Conservation (phyloP, 2,797 vertebrate species). For the Babyrousa celebensis region DNA sequence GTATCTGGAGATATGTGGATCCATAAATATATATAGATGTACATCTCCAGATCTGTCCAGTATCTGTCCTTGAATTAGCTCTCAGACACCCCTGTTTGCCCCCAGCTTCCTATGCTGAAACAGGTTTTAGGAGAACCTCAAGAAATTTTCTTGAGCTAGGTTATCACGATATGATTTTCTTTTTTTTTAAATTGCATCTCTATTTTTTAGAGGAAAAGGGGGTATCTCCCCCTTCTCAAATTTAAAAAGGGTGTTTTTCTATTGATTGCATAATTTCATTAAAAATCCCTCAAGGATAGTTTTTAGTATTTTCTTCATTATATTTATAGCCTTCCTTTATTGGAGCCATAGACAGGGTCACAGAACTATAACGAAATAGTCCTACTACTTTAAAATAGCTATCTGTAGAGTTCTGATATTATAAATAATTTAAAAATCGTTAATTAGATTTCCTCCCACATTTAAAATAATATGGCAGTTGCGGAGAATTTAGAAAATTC, state of each 20-base stretch:
- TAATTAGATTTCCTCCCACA: background rate
- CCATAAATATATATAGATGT: background rate
- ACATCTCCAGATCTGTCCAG: too few species aligned
- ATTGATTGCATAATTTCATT: constrained; percentile 49
- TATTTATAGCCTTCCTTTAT: constrained; percentile 23
- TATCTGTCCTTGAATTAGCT: too few species aligned
- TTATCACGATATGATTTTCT: background rate
- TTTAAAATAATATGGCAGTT: constrained; percentile 24
- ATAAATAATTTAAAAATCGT: constrained; percentile 51
- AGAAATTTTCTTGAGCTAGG: background rate
- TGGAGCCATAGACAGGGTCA: background rate
- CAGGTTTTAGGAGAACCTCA: background rate
- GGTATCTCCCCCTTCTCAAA: background rate
- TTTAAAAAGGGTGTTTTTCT: constrained; percentile 16
- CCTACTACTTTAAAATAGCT: constrained; percentile 40
- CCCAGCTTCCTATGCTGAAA: background rate
- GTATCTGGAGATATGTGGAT: background rate
- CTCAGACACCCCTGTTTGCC: background rate
- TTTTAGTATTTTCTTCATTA: constrained; percentile 58
- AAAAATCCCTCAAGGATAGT: constrained; percentile 1
- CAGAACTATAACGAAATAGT: background rate
- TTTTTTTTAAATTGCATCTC: background rate
- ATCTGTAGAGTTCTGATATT: background rate
- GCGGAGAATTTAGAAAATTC: constrained; percentile 46
- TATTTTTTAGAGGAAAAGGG: constrained; percentile 31